Percentiles rank a stretch among this genome's conserved stretches.
phyloP scores from a whole-genome alignment of 2,888 invertebrate genomes.

The Cantharis nigra region DNA sequence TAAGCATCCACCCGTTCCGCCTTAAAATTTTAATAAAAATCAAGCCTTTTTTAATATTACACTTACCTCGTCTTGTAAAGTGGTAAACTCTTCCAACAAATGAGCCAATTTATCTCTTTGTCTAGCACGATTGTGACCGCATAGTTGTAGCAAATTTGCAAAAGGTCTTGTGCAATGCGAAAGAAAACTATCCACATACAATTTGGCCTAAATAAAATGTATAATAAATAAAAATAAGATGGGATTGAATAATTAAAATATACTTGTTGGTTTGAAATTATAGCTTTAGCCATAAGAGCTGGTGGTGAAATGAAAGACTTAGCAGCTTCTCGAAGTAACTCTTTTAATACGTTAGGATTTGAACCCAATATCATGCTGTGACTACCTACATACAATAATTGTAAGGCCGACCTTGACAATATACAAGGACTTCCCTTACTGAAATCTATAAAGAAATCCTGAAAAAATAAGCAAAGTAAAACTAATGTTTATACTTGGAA shows the following conservation, averaged over 20 bases:
- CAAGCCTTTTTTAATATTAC: not conserved
- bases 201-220: conserved; percentile 66
- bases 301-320: conserved; percentile 89
- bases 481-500: not conserved
- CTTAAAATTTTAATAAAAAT: conserved; percentile 53
- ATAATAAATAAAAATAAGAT: not conserved
- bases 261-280: conserved; percentile 68
- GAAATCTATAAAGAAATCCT: conserved; percentile 87
- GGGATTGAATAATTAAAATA: not conserved
- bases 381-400: conserved; percentile 73
- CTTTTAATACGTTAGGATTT: conserved; percentile 65
- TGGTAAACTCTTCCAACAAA: conserved; percentile 87
- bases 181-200: conserved; percentile 88
- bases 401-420: conserved; percentile 87
- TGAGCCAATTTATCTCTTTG: conserved; percentile 93
- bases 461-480: not conserved
- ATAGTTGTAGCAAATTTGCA: conserved; percentile 82
- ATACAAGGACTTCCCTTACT: conserved; percentile 88
- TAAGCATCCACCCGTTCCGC: conserved; percentile 89
- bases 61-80: conserved; percentile 86
- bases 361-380: conserved; percentile 60
- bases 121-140: conserved; percentile 93
- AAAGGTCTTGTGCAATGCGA: conserved; percentile 86
- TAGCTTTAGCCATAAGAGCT: conserved; percentile 75
- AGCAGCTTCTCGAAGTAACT: conserved; percentile 84